phyloP scores from a whole-genome alignment of 2,888 invertebrate species.

The Heteromurus nitidus region DNA sequence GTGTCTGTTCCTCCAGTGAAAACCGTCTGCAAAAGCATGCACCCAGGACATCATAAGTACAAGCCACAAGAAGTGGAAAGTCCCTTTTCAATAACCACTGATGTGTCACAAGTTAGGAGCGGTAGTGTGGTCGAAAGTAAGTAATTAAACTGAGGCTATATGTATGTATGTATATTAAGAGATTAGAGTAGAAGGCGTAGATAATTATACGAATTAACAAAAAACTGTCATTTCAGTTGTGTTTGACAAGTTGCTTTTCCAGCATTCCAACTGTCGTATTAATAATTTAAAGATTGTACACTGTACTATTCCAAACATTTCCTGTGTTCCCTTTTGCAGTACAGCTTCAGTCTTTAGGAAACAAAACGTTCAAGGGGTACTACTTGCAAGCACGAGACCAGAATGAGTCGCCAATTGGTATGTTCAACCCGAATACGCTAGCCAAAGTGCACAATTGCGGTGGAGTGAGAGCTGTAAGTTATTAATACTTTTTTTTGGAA shows the following conservation, averaged over 20 bases:
- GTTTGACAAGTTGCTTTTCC: background rate
- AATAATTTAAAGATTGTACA: background rate
- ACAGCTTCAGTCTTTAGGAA: constrained; percentile 30
- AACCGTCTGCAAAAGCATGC: constrained; percentile 56
- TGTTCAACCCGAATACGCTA: constrained; percentile 63
- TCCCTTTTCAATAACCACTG: constrained; percentile 51
- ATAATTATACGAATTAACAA: too few relatives aligned
- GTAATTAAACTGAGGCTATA: too few relatives aligned
- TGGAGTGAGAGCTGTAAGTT: constrained; percentile 64
- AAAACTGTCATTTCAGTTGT: background rate
- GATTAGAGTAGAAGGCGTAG: too few relatives aligned
- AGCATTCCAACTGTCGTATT: background rate
- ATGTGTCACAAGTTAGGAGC: constrained; percentile 25
- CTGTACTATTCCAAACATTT: too few relatives aligned
- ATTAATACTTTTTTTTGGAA: background rate
- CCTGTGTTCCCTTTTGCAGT: constrained; percentile 48
- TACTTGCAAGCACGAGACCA: constrained; percentile 66
- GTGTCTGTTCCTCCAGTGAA: constrained; percentile 60
- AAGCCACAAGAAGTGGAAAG: constrained; percentile 45
- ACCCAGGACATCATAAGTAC: constrained; percentile 62
- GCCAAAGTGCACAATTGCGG: constrained; percentile 68
- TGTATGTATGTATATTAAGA: too few relatives aligned
- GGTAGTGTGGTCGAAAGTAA: constrained; percentile 60
- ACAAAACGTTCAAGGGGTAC: constrained; percentile 64
- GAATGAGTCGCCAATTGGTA: constrained; percentile 63